Percentiles rank a stretch among this genome's conserved stretches.
Conservation (phyloP, 2,113 vertebrate genomes). For the Leptobrachium ailaonicum region DNA sequence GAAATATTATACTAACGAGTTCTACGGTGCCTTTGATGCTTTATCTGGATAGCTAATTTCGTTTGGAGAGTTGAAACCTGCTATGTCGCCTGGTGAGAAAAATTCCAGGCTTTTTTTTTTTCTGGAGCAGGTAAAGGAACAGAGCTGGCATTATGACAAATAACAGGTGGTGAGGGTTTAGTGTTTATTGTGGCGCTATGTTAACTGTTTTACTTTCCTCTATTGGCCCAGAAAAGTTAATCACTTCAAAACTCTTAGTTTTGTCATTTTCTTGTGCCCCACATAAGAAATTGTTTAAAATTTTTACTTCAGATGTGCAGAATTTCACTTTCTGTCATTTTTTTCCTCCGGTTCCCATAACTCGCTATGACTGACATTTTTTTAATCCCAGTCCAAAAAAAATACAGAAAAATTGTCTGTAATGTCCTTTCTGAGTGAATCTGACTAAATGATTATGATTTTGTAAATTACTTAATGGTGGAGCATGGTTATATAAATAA, state of each 20-base stretch:
- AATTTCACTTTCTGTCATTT: too few relatives aligned
- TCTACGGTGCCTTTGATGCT: conserved; percentile 36
- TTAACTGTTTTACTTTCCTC: neutral
- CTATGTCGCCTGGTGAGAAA: conserved; percentile 41
- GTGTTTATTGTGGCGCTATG: neutral
- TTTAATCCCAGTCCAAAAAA: too few relatives aligned
- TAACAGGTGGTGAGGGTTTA: conserved; percentile 31
- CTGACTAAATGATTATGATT: too few relatives aligned
- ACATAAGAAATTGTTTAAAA: too few relatives aligned
- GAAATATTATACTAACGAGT: conserved; percentile 50
- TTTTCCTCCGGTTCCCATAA: too few relatives aligned
- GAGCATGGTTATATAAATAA: too few relatives aligned
- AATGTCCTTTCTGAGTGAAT: too few relatives aligned
- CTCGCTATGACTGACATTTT: too few relatives aligned
- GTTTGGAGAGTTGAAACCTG: conserved; percentile 40
- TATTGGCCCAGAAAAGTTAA: neutral
- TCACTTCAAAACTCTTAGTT: neutral
- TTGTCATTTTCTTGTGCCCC: too few relatives aligned
- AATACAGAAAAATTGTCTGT: too few relatives aligned
- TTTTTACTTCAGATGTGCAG: too few relatives aligned
- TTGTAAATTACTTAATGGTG: too few relatives aligned
- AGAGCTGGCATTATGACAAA: conserved; percentile 19
- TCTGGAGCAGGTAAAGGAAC: conserved; percentile 18
- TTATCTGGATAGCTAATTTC: conserved; percentile 48
- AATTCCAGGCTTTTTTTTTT: conserved; percentile 35